Evolutionary conservation across 2,113 vertebrate genomes (phyloP).

Genomic region (Cyanoliseus patagonus): DNA sequence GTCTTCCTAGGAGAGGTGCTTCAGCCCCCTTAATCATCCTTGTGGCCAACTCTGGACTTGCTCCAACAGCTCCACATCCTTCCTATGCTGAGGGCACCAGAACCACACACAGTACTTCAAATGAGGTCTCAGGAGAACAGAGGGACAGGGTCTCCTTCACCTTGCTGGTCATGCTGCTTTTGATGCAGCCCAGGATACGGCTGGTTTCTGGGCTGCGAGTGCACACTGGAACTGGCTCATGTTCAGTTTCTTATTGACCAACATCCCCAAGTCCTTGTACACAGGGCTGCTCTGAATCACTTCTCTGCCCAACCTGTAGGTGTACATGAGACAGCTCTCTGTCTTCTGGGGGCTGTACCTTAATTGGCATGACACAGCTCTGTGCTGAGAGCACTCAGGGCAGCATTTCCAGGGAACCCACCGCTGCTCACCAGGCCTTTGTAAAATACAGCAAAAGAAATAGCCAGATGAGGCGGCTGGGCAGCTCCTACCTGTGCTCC

Average conservation of each 20-base stretch:
- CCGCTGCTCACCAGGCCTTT: not conserved
- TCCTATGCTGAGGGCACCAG: not conserved
- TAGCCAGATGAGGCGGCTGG: not conserved
- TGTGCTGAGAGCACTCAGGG: not conserved
- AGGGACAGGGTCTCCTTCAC: not conserved
- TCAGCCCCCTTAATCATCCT: not conserved
- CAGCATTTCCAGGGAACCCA: not conserved
- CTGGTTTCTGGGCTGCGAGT: not conserved
- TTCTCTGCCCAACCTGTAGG: not conserved
- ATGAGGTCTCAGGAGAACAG: not conserved
- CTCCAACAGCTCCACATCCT: not conserved
- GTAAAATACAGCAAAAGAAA: not conserved
- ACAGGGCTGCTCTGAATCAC: not conserved
- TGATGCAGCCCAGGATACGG: not conserved
- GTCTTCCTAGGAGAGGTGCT: not conserved
- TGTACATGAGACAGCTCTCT: not conserved
- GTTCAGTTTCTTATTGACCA: not conserved
- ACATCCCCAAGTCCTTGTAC: not conserved
- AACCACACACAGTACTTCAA: not conserved
- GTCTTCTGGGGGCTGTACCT: not conserved
- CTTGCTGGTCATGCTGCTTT: not conserved
- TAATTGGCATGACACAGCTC: not conserved
- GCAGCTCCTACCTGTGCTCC: not conserved
- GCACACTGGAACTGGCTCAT: not conserved
- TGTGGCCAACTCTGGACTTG: not conserved